Conservation (phyloP, 2,888 invertebrate species). For the Tenthredo distinguenda region DNA sequence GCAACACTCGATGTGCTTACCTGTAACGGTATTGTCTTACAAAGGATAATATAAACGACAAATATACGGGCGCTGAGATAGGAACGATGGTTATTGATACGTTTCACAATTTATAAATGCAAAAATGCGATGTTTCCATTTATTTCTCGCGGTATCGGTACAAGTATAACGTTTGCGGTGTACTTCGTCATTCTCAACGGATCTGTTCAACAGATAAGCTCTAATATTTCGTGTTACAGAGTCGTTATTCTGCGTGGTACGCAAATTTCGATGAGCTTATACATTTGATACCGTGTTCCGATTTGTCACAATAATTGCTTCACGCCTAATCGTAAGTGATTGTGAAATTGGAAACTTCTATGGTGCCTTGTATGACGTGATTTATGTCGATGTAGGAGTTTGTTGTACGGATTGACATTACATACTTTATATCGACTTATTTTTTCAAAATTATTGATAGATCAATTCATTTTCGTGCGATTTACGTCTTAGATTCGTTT, state of each 20-base stretch:
- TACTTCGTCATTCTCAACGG: not conserved
- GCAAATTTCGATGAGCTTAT: constrained; percentile 11
- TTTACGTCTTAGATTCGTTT: not conserved
- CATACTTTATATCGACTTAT: not conserved
- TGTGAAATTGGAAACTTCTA: not conserved
- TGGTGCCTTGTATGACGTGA: not conserved
- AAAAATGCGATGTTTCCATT: not conserved
- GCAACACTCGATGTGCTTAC: constrained; percentile 13
- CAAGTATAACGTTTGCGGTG: not conserved
- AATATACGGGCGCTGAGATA: constrained; percentile 6
- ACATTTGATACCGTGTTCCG: not conserved
- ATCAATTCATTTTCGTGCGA: not conserved
- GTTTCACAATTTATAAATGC: not conserved
- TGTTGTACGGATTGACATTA: not conserved
- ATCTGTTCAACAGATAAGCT: not conserved
- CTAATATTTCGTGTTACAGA: not conserved
- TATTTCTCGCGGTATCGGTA: not conserved
- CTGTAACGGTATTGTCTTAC: constrained; percentile 18
- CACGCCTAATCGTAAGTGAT: not conserved
- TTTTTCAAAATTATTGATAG: not conserved
- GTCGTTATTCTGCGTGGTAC: not conserved
- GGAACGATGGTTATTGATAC: not conserved
- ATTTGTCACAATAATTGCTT: not conserved
- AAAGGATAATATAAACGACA: not conserved
- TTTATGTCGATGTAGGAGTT: not conserved